Evolutionary conservation across 2,113 vertebrate species (phyloP), one percentile per base, ranked within the genome.

Genomic region (Spheniscus mendiculus): DNA sequence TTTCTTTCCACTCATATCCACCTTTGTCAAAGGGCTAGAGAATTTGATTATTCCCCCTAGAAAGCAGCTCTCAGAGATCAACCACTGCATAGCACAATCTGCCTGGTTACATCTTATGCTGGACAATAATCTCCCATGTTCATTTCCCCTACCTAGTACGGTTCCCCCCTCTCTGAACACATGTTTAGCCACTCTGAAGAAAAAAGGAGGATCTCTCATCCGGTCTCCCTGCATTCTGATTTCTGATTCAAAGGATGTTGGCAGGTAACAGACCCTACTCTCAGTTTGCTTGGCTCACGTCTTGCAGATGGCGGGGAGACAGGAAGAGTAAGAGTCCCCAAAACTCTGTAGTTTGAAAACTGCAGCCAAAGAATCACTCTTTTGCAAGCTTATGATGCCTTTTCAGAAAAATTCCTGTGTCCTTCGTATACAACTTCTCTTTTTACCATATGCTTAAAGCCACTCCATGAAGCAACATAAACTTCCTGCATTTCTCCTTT

Each of bases 281-380:
- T 12, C 1, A 0, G 15, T 27, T 27, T 40, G 25, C 42, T 29
- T 74, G 65, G 40, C 40, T 89, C 34, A 2, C 3, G 5, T 36
- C 3, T 3, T 29, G 32, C n/a, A 69, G 66, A 15, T 16, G 56
- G 25, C 3, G 8, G 8, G 10, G 2, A 20, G 27, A 34, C 0
- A 71, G 15, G 18, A n/a, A 42, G 6, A 84, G 7, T 9, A 12
- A 18, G 15, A 58, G 42, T 45, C 17, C 38, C 10, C 18, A 49
- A 11, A 47, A 79, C 6, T 20, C 42, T 34, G 5, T 9, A 22
- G 11, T 4, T 52, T 56, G 66, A 70, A 91, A 91, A 70, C 36
- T 23, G 22, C 52, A 76, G n/a, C 20, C 44, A 15, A 83, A 77
- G 30, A 83, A 1, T 2, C 12, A 15, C 49, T 49, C 6, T 44